phyloP scores from a whole-genome alignment of 2,797 vertebrate genomes.

The Adrianichthys oophorus region DNA sequence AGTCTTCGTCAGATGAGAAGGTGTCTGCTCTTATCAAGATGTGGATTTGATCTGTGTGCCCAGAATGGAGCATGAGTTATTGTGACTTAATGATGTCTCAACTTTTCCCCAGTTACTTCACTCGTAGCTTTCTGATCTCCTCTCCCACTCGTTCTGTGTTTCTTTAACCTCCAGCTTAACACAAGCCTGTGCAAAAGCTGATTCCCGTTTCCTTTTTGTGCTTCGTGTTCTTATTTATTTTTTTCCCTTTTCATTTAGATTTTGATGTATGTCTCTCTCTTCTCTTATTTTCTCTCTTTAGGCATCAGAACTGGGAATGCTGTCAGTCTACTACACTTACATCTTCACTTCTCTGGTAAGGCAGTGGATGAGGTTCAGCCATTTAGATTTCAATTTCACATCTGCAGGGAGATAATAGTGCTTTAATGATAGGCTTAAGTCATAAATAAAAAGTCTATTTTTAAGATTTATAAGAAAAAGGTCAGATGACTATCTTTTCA shows the following conservation, averaged over 20 bases:
- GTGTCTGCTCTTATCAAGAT: constrained; percentile 61
- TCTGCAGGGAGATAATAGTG: too few relatives aligned
- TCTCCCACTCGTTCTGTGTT: not conserved
- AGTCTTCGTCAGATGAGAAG: constrained; percentile 60
- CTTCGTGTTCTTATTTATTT: constrained; percentile 3
- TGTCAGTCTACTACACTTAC: constrained; percentile 96
- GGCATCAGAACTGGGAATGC: constrained; percentile 97
- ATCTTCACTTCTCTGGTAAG: constrained; percentile 99
- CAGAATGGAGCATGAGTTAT: constrained; percentile 46
- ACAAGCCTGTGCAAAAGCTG: constrained; percentile 23
- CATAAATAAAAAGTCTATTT: too few relatives aligned
- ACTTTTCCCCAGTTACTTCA: constrained; percentile 6
- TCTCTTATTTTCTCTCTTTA: constrained; percentile 74
- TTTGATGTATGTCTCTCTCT: not conserved
- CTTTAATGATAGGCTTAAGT: too few relatives aligned
- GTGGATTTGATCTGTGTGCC: constrained; percentile 58
- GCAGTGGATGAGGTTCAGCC: constrained; percentile 9
- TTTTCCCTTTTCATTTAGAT: constrained; percentile 18
- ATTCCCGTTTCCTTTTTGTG: not conserved
- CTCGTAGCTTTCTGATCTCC: constrained; percentile 6
- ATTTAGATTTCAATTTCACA: too few relatives aligned
- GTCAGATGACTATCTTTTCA: too few relatives aligned
- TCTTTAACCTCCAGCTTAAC: constrained; percentile 25
- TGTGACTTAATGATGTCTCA: constrained; percentile 61
- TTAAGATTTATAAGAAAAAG: too few relatives aligned